phyloP scores from a whole-genome alignment of 2,113 vertebrate genomes.

The Orientallactaga bullata region DNA sequence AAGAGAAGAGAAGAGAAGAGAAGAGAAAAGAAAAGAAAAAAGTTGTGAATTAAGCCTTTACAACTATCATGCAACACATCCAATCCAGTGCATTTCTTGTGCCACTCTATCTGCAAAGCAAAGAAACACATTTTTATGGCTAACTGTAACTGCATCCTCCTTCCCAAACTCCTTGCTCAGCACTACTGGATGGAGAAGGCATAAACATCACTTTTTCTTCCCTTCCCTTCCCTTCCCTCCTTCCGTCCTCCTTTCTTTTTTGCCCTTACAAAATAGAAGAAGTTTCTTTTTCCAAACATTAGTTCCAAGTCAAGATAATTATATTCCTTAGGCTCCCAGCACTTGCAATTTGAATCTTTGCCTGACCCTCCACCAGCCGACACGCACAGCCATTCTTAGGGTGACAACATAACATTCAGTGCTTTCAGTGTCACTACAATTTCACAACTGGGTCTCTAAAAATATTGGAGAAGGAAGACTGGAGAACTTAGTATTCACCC shows the following conservation, averaged over 20 bases:
- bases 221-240: no score
- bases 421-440: not conserved
- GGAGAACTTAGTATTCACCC: not conserved
- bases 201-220: slow-evolving; percentile 41
- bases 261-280: slow-evolving; percentile 28
- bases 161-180: not conserved
- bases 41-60: not conserved
- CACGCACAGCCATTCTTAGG: not conserved
- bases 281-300: slow-evolving; percentile 9
- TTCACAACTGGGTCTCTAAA: slow-evolving; percentile 26
- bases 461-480: slow-evolving; percentile 5
- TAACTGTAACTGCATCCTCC: not conserved
- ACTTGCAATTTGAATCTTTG: not conserved
- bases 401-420: not conserved
- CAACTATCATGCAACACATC: not conserved
- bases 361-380: not conserved
- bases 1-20: no score
- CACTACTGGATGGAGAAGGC: not conserved
- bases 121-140: slow-evolving; percentile 32
- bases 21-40: not conserved
- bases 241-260: not conserved
- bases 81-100: not conserved
- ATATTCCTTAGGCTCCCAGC: not conserved
- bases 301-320: slow-evolving; percentile 53
- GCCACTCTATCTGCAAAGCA: not conserved